Evolutionary conservation across 1,140 invertebrate species (phyloP), one percentile per base, ranked within the genome.

Genomic region (Drosophila erecta): DNA sequence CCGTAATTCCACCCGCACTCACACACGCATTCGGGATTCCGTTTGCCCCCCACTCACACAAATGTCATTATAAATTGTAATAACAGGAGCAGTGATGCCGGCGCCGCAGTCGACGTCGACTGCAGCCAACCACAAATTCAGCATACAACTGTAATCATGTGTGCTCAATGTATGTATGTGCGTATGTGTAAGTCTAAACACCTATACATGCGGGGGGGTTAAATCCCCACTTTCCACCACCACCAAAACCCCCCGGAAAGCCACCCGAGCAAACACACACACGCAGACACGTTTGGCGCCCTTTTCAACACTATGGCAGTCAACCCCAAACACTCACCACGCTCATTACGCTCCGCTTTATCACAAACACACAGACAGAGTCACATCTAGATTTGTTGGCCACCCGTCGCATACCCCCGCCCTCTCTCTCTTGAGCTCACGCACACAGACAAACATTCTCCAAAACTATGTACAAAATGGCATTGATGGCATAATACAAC

Each of bases 61-160:
- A 90, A 90, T 85, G 86, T 90, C 86, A 90, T 90, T 90, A 90
- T 90, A 90, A 90, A 90, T 90, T 90, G 85, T 90, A 90, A 90
- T 90, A 90, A 86, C 85, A 89, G 67, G 50, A 61, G 67, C 84
- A 90, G 84, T 57, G 73, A 76, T 79, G 84, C 60, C 56, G 37
- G 37, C 69, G 30, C 30, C 60, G 47, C 60, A 64, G 65, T 66
- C 60, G 17, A 38, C 79, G 79, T 38, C 30, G 62, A 67, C 81
- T 77, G 76, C 79, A 77, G 70, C 65, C 75, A 69, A 89, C 85
- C 85, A 89, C 84, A 89, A 89, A 90, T 89, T 90, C 84, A 83
- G 79, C 84, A 89, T 89, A 90, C 85, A 89, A 89, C 85, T 89
- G 85, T 89, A 89, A 89, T 89, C 84, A 89, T 89, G 76, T 89